These are phyloP conservation scores for Oopsacas minuta DNA, from an alignment of 37 sponge, comb jelly and placozoan genomes.

Conservation along the genomic window DNA sequence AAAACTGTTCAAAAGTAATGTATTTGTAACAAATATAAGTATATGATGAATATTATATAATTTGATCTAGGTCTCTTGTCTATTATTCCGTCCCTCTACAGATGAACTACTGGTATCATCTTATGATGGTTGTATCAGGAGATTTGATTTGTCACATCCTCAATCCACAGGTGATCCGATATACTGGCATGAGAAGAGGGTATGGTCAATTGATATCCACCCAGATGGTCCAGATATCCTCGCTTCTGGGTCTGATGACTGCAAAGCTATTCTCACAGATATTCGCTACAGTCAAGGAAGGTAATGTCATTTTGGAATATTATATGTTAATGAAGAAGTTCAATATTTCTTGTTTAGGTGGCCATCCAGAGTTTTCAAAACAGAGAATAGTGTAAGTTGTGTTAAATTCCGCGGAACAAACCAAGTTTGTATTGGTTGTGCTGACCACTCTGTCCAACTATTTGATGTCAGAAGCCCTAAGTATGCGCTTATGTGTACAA, in stretches of 20 bases:
- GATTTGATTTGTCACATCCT: neutral
- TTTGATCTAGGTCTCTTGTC: neutral
- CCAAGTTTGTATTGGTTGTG: slow-evolving; percentile 4
- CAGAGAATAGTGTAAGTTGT: slow-evolving; percentile 9
- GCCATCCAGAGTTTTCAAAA: neutral
- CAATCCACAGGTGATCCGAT: neutral
- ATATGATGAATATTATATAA: neutral
- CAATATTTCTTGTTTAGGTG: neutral
- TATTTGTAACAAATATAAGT: too few species aligned
- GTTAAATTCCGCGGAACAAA: slow-evolving; percentile 14
- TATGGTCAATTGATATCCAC: neutral
- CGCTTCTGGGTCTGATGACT: neutral
- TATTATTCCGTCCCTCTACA: neutral
- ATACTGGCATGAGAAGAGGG: slow-evolving; percentile 2
- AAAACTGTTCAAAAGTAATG: slow-evolving; percentile 12
- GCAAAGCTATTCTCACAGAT: slow-evolving; percentile 6
- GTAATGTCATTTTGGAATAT: neutral
- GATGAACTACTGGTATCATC: neutral
- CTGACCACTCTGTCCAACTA: neutral
- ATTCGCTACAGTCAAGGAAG: neutral
- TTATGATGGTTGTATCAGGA: neutral
- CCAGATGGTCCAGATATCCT: neutral
- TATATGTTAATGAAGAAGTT: neutral
- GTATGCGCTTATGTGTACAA: neutral
- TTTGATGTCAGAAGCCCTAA: neutral